These are phyloP conservation scores for Petrocephalus sullivani DNA, from an alignment of 2,797 vertebrate species.

Conservation along the genomic window DNA sequence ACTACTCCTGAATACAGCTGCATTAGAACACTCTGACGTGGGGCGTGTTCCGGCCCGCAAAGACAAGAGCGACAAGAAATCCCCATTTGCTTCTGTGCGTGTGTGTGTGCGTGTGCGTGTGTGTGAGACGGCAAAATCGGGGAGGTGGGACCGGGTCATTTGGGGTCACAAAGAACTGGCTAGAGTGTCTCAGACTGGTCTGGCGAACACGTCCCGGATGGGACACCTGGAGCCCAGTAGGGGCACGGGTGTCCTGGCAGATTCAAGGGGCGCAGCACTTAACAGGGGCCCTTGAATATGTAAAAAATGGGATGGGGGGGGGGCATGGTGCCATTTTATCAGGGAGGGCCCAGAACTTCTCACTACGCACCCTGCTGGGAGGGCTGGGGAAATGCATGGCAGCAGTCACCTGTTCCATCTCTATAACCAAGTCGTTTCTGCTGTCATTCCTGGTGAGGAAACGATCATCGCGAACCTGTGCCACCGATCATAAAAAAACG, in stretches of 20 bases:
- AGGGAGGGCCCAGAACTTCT: not conserved
- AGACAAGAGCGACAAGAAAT: constrained; percentile 70
- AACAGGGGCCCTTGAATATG: not conserved
- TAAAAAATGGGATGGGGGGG: not conserved
- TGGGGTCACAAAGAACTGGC: constrained; percentile 60
- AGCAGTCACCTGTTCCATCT: constrained; percentile 53
- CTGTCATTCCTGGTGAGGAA: constrained; percentile 2
- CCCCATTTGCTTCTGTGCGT: constrained; percentile 55
- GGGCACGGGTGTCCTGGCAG: not conserved
- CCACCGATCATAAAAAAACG: not conserved
- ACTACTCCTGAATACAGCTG: constrained; percentile 81
- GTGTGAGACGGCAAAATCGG: constrained; percentile 65
- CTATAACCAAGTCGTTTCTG: constrained; percentile 31
- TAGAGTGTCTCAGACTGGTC: constrained; percentile 71
- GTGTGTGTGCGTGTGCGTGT: constrained; percentile 31
- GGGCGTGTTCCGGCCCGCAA: constrained; percentile 76
- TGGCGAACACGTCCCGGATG: constrained; percentile 78
- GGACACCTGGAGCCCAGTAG: constrained; percentile 82
- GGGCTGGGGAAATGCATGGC: constrained; percentile 58
- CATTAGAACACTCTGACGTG: constrained; percentile 91
- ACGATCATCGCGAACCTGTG: constrained; percentile 18
- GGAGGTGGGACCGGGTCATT: constrained; percentile 55
- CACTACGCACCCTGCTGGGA: constrained; percentile 28
- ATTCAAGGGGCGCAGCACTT: not conserved
- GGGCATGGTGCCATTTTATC: not conserved